Base-by-base conservation (phyloP, 2,113 vertebrate genomes). In the Zeus faber region DNA sequence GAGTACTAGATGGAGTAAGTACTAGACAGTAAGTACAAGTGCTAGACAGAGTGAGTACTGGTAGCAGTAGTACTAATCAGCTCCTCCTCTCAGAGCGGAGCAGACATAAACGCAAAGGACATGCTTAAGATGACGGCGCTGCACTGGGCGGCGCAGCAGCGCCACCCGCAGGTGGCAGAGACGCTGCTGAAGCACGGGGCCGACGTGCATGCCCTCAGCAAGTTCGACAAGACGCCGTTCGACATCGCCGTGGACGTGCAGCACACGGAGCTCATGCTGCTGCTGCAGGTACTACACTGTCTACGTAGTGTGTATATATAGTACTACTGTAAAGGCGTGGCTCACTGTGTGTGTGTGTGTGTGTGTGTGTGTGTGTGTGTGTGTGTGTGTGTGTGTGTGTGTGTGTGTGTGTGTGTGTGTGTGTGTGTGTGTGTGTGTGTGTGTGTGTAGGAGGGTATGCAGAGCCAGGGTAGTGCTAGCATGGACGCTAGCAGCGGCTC, bases 111-210 rank as follows among this genome's bases (percentile, higher is more conserved):
- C 1, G 95, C 95, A 69, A 95, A 92, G 77, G 95, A 98, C 87
- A 95, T 98, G 95, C 69, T 98, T 82, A 92, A 97, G 81, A 97
- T 98, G 95, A 98, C 94, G 0, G 95, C 95, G 4, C 74, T 97
- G 54, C 95, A 97, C 58, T 98, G 95, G 95, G 94, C 94, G 0
- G 89, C 94, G 0, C 94, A 97, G 65, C 92, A 93, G 49, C 89
- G 84, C 16, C 94, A 96, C 64, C 84, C 90, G 0, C 64, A 79
- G 0, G 91, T 95, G 0, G 91, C 90, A 0, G 90, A 95, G 80
- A 81, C 93, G n/a, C 91, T 97, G 4, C 54, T 97, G 64, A 93
- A 87, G 14, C 88, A 90, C 0, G 93, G 93, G 0, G 95, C 95
- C 0, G 94, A 97, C 0, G 91, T 95, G 2, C 87, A 94, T 1